phyloP scores from a whole-genome alignment of 2,113 vertebrate species.

The Perccottus glenii region DNA sequence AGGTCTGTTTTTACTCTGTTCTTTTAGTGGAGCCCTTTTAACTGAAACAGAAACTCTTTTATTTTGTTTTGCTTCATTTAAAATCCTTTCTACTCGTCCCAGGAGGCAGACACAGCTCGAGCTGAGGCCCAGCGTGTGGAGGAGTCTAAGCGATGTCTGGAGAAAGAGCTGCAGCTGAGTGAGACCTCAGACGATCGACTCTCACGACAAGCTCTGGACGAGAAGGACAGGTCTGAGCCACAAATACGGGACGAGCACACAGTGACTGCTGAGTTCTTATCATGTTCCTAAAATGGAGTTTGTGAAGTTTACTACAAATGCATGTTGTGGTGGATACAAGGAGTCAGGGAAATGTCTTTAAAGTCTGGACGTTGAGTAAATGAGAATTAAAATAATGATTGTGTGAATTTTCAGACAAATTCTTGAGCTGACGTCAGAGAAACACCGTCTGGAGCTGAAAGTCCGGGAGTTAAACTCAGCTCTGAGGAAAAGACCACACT shows the following conservation, averaged over 20 bases:
- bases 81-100: background rate
- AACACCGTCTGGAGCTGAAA: background rate
- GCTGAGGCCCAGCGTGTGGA: slow-evolving; percentile 78
- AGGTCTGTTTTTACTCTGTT: slow-evolving; percentile 74
- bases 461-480: background rate
- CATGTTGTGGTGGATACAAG: too few relatives aligned
- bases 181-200: slow-evolving; percentile 1
- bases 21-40: too few relatives aligned
- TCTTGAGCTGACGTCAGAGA: background rate
- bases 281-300: too few relatives aligned
- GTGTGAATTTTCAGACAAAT: background rate
- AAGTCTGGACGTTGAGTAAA: too few relatives aligned
- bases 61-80: too few relatives aligned
- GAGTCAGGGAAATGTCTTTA: too few relatives aligned
- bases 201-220: slow-evolving; percentile 42
- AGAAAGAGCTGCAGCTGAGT: slow-evolving; percentile 77
- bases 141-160: slow-evolving; percentile 82
- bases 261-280: too few relatives aligned
- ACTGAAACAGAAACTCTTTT: too few relatives aligned
- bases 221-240: slow-evolving; percentile 80
- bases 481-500: background rate
- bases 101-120: slow-evolving; percentile 86
- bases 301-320: too few relatives aligned
- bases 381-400: background rate
- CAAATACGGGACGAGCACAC: too few relatives aligned